Base-by-base conservation (phyloP, 2,113 vertebrate species). In the Rhinopomastus cyanomelas region DNA sequence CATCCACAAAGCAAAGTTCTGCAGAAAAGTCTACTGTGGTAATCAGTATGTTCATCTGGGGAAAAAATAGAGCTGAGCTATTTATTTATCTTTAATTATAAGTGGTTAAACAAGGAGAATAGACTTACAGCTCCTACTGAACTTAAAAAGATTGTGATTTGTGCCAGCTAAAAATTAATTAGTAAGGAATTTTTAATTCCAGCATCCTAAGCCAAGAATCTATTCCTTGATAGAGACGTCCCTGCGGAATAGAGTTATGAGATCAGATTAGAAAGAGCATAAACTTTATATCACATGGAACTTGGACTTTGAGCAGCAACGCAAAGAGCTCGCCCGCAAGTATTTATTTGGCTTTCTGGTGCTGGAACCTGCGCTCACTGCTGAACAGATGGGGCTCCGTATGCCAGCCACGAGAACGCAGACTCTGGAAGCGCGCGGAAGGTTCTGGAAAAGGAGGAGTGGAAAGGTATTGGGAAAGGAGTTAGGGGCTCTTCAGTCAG, bases 131-230 rank as follows among this genome's bases (percentile, higher is more conserved):
- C 89, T 96, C 77, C 66, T 90, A 80, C 92, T 95, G 92, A 97
- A 96, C 88, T 96, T 96, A 96, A 96, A 89, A 95, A 95, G 85
- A 66, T 52, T 90, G 86, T 88, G 66, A 71, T 94, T 94, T 88
- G 88, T 97, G 96, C 96, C 95, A 97, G 82, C 95, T 56, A 77
- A 96, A 96, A 97, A 97, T 97, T 96, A 97, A 97, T 97, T 97
- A 97, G 95, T 94, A 95, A 96, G 92, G 92, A 96, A 95, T 94
- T 95, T 95, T 97, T 96, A 90, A 80, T 96, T 96, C 96, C 89
- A 94, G 87, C 84, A 94, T 97, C 81, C 84, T 92, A 83, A 15
- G 96, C 95, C 95, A 97, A 96, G 85, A 94, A 88, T 93, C 79
- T 92, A 69, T 96, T 96, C 95, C 81, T 96, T 92, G 87, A 95